Base-by-base conservation (phyloP, 1,140 invertebrate species). In the Antheraea mylitta region DNA sequence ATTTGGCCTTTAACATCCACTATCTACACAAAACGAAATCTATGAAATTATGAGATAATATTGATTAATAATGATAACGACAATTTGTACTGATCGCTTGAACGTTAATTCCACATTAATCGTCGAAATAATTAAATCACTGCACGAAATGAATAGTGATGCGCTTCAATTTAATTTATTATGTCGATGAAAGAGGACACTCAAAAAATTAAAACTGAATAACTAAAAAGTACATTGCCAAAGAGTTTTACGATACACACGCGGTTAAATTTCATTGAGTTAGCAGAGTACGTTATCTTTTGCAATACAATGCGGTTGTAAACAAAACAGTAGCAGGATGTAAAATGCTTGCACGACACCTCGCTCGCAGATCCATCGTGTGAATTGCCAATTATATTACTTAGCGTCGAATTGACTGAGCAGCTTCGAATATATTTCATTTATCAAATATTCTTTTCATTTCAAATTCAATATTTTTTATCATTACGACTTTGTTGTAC, bases 281-380 rank as follows among this genome's bases (percentile, higher is more conserved):
- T 64, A 63, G 67, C 61, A 69, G 22, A 30, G 61, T 65, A 42
- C 67, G 67, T 75, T 75, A 75, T 75, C 73, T 42, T 64, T 18
- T 62, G 66, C 63, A 75, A 72, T 48, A 18, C 68, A 69, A 72
- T 61, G 19, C 30, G 45, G 68, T 45, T 69, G 68, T 75, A 69
- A 75, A 75, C 70, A 75, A 75, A 72, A n/a, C 70, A 65, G 67
- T 65, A 59, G 72, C 72, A 64, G 64, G 59, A 64, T 64, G n/a
- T 13, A 16, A 37, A 64, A 37, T 64, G 38, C 37, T 18, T 19
- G 38, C n/a, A 45, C 38, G 19, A 19, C 13, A 65, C 42, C 18
- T 53, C 42, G 38, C 7, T 48, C n/a, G 18, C 6, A 7, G 16
- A 9, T 19, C 45, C 64, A 37, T 8, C 11, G 22, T n/a, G 22